Conservation (phyloP, 2,888 invertebrate species). For the Lysandra coridon region DNA sequence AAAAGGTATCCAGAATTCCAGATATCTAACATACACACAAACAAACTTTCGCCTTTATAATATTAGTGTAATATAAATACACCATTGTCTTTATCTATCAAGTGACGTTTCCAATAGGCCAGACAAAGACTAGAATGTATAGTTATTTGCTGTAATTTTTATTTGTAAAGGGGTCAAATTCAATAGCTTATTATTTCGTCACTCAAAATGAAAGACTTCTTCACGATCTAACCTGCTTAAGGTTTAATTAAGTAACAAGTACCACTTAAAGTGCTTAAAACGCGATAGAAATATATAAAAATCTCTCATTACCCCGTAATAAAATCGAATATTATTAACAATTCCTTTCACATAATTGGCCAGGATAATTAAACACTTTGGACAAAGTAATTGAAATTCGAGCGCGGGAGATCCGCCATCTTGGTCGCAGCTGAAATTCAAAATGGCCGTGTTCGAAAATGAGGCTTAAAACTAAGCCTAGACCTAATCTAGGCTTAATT, state of each 20-base stretch:
- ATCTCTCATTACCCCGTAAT: neutral
- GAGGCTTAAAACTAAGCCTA: neutral
- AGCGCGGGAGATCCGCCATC: neutral
- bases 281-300: neutral
- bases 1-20: too few relatives aligned
- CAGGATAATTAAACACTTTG: slow-evolving; percentile 19
- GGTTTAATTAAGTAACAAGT: neutral
- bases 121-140: too few relatives aligned
- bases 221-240: neutral
- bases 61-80: too few relatives aligned
- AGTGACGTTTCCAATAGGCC: too few relatives aligned
- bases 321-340: neutral
- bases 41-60: too few relatives aligned
- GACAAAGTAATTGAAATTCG: slow-evolving; percentile 10
- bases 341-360: slow-evolving; percentile 18
- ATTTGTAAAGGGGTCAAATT: too few relatives aligned
- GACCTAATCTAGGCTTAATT: neutral
- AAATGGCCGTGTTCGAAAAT: neutral
- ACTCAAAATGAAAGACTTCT: neutral
- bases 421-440: neutral
- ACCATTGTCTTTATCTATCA: too few relatives aligned
- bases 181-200: too few relatives aligned
- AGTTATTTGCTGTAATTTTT: too few relatives aligned
- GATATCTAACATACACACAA: too few relatives aligned
- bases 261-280: neutral